Evolutionary conservation across 2,113 vertebrate genomes (phyloP).

Genomic region (Sylvietta virens): DNA sequence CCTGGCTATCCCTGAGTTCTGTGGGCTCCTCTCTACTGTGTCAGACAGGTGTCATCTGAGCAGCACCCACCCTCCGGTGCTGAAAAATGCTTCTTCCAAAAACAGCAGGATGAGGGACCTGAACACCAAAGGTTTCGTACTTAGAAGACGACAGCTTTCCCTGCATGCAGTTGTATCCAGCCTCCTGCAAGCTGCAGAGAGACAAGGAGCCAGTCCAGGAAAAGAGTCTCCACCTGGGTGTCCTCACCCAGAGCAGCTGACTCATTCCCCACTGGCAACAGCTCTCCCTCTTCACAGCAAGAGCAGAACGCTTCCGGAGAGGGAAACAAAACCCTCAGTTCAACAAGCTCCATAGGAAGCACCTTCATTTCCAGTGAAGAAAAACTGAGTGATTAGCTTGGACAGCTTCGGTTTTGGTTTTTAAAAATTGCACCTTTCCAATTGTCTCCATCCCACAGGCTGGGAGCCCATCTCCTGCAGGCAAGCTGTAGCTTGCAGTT

Average conservation of each 20-base stretch:
- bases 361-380: neutral
- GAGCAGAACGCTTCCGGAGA: neutral
- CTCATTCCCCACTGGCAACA: neutral
- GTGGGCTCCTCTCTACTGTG: neutral
- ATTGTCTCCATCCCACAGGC: neutral
- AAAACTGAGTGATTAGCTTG: neutral
- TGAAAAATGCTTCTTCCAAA: neutral
- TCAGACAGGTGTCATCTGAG: neutral
- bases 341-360: neutral
- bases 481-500: neutral
- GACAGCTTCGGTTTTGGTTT: neutral
- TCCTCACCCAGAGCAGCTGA: neutral
- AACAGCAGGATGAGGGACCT: neutral
- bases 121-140: neutral
- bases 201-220: neutral
- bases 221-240: neutral
- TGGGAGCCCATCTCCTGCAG: neutral
- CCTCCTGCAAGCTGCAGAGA: neutral
- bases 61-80: rapidly evolving
- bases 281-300: neutral
- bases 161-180: neutral
- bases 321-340: neutral
- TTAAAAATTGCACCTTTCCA: neutral
- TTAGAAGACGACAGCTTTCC: neutral
- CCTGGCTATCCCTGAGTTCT: neutral